Percentiles rank a stretch among this genome's conserved stretches.
Evolutionary conservation across 2,888 invertebrate species (phyloP).

Genomic region (Bimastos eiseni): DNA sequence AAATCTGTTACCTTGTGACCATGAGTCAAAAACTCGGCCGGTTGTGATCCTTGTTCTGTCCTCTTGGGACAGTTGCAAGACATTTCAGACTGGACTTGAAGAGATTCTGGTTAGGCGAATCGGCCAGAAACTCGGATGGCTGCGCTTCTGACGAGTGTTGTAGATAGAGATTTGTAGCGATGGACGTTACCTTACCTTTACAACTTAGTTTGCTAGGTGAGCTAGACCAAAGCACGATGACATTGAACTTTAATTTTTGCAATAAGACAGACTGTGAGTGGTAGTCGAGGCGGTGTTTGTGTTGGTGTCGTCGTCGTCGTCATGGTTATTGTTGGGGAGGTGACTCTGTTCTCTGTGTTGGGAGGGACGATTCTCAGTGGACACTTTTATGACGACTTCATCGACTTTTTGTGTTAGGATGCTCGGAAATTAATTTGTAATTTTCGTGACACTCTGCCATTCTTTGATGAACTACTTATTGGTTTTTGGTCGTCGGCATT

Average conservation of each 20-base stretch:
- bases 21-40: neutral
- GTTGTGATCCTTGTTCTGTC: neutral
- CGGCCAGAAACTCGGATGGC: neutral
- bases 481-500: neutral
- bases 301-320: neutral
- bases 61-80: neutral
- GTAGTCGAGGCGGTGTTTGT: neutral
- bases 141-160: neutral
- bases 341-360: neutral
- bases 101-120: neutral
- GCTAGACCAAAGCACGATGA: neutral
- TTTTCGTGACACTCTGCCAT: neutral
- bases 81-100: neutral
- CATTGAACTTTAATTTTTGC: slow-evolving; percentile 6
- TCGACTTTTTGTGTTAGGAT: neutral
- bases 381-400: neutral
- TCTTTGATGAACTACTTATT: neutral
- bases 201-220: neutral
- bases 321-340: neutral
- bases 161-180: neutral
- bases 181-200: neutral
- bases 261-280: neutral
- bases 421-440: neutral
- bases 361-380: neutral
- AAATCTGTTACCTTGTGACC: neutral